These are phyloP conservation scores for Siniperca undulata DNA, from an alignment of 2,797 vertebrate species.

Conservation along the genomic window DNA sequence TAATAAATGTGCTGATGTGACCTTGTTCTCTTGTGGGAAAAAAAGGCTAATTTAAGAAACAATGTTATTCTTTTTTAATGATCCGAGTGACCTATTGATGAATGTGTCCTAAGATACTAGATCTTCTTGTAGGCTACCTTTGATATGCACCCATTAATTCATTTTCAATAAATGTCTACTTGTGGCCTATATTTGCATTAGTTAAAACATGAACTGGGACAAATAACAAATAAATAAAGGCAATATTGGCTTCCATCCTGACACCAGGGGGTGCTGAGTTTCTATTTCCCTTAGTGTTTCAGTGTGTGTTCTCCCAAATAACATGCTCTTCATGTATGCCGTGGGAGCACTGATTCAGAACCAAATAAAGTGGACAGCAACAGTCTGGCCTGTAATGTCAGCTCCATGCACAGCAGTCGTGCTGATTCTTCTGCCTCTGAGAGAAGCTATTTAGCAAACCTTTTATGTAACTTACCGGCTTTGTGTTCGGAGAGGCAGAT, in stretches of 20 bases:
- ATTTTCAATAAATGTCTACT: conserved; percentile 19
- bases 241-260: conserved; percentile 25
- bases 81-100: neutral
- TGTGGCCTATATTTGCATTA: conserved; percentile 5
- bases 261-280: conserved; percentile 81
- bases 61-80: neutral
- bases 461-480: conserved; percentile 50
- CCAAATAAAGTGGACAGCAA: conserved; percentile 68
- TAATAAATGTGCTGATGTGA: neutral
- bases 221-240: conserved; percentile 1
- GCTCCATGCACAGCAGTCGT: conserved; percentile 25
- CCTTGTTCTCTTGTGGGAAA: neutral
- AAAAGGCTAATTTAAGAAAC: neutral
- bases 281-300: conserved; percentile 54
- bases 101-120: neutral
- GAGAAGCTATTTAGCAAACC: conserved; percentile 42
- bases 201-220: conserved; percentile 20
- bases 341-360: conserved; percentile 70
- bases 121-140: neutral
- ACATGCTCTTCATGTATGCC: conserved; percentile 49
- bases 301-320: conserved; percentile 42
- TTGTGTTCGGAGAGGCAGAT: conserved; percentile 30
- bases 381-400: conserved; percentile 62
- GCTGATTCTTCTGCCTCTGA: conserved; percentile 48
- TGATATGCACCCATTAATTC: conserved; percentile 3